phyloP scores from a whole-genome alignment of 2,797 vertebrate species.

The Streptopelia turtur region DNA sequence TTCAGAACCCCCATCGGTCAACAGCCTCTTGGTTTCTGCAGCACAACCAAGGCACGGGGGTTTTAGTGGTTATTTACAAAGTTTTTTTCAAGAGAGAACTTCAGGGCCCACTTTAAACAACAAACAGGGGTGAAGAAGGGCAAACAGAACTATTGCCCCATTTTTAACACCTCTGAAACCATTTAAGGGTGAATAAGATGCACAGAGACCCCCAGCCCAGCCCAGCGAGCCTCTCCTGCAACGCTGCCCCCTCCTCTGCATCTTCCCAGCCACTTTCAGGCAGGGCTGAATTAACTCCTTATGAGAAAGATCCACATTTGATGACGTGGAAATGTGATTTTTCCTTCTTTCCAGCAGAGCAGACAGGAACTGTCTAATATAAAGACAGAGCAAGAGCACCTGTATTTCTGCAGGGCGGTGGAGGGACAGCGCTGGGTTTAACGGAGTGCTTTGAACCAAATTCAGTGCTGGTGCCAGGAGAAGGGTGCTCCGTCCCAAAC shows the following conservation, averaged over 20 bases:
- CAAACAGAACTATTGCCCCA: fast-evolving
- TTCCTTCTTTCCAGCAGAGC: background rate
- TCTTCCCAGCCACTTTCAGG: background rate
- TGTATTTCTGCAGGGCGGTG: background rate
- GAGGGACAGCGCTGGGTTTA: background rate
- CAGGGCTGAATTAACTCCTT: background rate
- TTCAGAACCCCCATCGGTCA: background rate
- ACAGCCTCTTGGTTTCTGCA: background rate
- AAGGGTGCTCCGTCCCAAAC: background rate
- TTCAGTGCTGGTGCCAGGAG: background rate
- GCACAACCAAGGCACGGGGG: background rate
- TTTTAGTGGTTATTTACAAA: background rate
- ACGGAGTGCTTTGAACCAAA: background rate
- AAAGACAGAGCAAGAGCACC: background rate
- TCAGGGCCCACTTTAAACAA: background rate
- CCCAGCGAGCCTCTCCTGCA: background rate
- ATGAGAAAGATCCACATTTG: background rate
- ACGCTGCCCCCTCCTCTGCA: fast-evolving
- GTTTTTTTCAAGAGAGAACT: background rate
- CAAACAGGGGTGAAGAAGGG: background rate
- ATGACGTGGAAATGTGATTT: fast-evolving
- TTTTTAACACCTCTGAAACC: background rate
- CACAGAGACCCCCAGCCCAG: background rate
- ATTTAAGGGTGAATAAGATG: fast-evolving
- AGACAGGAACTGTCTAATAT: background rate